A percentile compares a stretch with the other conserved stretches of the same genome.
Conservation (phyloP, 1,140 invertebrate species). For the Aethina tumida region DNA sequence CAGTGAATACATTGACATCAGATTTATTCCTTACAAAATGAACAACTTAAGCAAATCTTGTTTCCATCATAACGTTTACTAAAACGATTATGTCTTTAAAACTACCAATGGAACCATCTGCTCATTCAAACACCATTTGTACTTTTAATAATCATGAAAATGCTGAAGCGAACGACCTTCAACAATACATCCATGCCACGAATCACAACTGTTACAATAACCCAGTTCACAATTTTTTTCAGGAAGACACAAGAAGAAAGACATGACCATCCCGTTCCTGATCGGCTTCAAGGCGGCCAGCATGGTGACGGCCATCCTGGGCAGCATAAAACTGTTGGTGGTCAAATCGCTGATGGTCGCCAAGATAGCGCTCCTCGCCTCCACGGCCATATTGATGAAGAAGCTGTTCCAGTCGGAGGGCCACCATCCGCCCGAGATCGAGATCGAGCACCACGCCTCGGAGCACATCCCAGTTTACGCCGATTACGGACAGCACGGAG, state of each 20-base stretch:
- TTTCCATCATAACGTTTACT: too few species aligned
- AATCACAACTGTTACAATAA: conserved; percentile 2
- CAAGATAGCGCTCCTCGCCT: conserved; percentile 49
- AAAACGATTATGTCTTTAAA: too few species aligned
- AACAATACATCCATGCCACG: neutral
- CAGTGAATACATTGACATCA: too few species aligned
- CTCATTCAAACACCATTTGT: too few species aligned
- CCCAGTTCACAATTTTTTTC: conserved; percentile 21
- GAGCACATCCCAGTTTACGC: too few species aligned
- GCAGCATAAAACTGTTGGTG: conserved; percentile 46
- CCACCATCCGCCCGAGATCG: conserved; percentile 10
- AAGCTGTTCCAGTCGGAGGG: conserved; percentile 30
- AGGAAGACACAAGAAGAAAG: conserved; percentile 43
- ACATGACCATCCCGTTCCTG: conserved; percentile 43
- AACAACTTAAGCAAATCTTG: too few species aligned
- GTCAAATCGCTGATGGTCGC: conserved; percentile 51
- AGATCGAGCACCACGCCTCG: conserved; percentile 18
- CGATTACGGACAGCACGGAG: too few species aligned
- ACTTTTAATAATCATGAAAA: too few species aligned
- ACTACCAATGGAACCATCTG: too few species aligned
- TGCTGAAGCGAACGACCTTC: too few species aligned
- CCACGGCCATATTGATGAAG: conserved; percentile 44
- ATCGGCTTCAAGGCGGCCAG: conserved; percentile 52
- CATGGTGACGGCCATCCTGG: conserved; percentile 44
- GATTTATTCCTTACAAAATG: too few species aligned